phyloP scores from a whole-genome alignment of 2,888 invertebrate genomes.

The Anoplius nigerrimus region DNA sequence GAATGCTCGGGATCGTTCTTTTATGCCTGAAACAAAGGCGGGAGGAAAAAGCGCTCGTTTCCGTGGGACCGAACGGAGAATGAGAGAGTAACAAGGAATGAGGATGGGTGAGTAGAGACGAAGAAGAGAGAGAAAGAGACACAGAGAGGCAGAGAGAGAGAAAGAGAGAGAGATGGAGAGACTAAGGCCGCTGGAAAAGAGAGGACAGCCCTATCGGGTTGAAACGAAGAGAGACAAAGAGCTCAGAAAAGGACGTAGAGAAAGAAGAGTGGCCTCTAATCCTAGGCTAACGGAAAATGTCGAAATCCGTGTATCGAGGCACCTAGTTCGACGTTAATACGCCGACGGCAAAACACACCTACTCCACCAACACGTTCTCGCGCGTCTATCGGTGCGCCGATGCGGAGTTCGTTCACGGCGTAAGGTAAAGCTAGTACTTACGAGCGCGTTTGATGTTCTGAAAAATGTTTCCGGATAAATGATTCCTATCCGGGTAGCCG shows the following conservation, averaged over 20 bases:
- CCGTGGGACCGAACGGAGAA: slow-evolving; percentile 10
- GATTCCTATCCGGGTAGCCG: no score
- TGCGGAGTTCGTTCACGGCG: no score
- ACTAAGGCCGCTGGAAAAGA: no score
- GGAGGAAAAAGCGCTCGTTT: slow-evolving; percentile 32
- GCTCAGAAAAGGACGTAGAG: no score
- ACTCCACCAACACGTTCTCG: no score
- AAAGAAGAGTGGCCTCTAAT: slow-evolving; percentile 5
- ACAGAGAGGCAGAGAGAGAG: background rate
- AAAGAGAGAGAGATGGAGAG: no score
- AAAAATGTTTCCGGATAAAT: no score
- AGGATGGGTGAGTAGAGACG: background rate
- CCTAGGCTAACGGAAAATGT: slow-evolving; percentile 12
- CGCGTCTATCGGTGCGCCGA: no score
- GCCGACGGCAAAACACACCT: slow-evolving; percentile 9
- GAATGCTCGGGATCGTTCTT: slow-evolving; percentile 32
- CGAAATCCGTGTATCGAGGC: slow-evolving; percentile 8
- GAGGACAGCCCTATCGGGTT: no score
- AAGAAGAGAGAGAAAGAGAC: no score
- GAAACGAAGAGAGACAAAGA: no score
- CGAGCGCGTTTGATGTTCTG: background rate
- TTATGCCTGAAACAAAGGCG: slow-evolving; percentile 37
- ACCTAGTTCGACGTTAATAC: slow-evolving; percentile 24
- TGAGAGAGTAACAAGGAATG: background rate
- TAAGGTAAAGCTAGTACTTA: background rate